Evolutionary conservation across 2,888 invertebrate species (phyloP).

Genomic region (Dryococelus australis): DNA sequence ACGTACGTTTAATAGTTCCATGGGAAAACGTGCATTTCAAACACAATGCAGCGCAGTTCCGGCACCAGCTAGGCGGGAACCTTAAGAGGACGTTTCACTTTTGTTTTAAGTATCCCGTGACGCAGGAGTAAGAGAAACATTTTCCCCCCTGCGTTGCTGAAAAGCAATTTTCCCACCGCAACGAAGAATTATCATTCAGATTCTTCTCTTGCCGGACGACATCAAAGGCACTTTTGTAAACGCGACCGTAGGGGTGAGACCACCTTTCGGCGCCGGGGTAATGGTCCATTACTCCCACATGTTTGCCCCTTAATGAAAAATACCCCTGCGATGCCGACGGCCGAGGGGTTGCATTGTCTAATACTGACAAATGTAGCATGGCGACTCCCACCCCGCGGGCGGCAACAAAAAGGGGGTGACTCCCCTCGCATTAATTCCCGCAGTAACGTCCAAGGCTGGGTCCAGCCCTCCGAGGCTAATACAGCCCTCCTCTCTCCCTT

Average conservation of each 20-base stretch:
- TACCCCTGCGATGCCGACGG: neutral
- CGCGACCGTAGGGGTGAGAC: neutral
- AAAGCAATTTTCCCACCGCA: neutral
- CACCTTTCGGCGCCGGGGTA: neutral
- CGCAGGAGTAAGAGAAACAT: too few species aligned
- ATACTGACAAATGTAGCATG: slow-evolving; percentile 28
- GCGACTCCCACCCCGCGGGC: neutral
- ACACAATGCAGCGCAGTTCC: too few species aligned
- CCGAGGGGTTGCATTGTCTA: neutral
- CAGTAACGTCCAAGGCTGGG: slow-evolving; percentile 24
- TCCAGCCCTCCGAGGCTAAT: slow-evolving; percentile 11
- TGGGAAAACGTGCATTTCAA: too few species aligned
- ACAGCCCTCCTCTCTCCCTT: neutral
- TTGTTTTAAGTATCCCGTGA: too few species aligned
- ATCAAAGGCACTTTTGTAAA: neutral
- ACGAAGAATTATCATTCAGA: neutral
- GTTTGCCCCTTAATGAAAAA: slow-evolving; percentile 24
- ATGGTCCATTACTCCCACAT: slow-evolving; percentile 20
- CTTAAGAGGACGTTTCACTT: too few species aligned
- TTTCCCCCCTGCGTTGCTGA: too few species aligned
- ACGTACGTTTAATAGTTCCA: too few species aligned
- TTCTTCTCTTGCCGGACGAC: neutral
- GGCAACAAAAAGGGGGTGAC: neutral
- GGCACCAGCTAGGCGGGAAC: too few species aligned
- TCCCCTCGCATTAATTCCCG: slow-evolving; percentile 32